Conservation (phyloP, 2,113 vertebrate genomes). For the Edolisoma coerulescens region DNA sequence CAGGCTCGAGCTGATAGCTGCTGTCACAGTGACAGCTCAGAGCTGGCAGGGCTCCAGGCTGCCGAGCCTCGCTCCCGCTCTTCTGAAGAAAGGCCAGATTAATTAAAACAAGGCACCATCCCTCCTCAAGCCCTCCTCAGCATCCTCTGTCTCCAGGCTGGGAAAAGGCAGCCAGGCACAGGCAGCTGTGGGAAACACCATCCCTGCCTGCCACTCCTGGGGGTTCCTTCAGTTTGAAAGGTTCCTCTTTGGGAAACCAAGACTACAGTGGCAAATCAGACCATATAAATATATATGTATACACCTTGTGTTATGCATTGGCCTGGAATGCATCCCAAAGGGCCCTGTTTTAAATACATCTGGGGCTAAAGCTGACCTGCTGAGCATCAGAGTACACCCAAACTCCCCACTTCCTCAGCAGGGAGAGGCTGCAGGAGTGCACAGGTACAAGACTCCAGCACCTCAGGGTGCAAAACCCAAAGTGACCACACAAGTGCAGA, state of each 20-base stretch:
- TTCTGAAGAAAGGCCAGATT: conserved; percentile 18
- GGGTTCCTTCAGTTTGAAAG: not conserved
- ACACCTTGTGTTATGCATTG: not conserved
- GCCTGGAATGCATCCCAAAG: not conserved
- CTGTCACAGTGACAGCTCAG: not conserved
- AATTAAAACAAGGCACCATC: not conserved
- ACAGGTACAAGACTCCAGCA: not conserved
- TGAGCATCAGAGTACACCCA: not conserved
- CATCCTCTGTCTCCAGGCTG: not conserved
- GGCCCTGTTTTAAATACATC: not conserved
- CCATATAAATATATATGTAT: not conserved
- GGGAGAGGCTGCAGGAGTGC: not conserved
- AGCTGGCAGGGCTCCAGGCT: not conserved
- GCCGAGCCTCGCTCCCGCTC: not conserved
- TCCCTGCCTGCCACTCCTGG: not conserved
- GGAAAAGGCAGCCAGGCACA: not conserved
- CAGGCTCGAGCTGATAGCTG: not conserved
- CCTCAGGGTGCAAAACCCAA: not conserved
- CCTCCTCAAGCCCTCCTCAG: not conserved
- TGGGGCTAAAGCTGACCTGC: not conserved
- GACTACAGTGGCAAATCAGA: not conserved
- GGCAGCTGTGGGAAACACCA: not conserved
- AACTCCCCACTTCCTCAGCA: not conserved
- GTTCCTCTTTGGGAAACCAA: not conserved
- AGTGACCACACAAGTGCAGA: accelerated